Percentiles rank a stretch among this genome's conserved stretches.
Conservation (phyloP, 2,888 invertebrate species). For the Chydorus sphaericus region DNA sequence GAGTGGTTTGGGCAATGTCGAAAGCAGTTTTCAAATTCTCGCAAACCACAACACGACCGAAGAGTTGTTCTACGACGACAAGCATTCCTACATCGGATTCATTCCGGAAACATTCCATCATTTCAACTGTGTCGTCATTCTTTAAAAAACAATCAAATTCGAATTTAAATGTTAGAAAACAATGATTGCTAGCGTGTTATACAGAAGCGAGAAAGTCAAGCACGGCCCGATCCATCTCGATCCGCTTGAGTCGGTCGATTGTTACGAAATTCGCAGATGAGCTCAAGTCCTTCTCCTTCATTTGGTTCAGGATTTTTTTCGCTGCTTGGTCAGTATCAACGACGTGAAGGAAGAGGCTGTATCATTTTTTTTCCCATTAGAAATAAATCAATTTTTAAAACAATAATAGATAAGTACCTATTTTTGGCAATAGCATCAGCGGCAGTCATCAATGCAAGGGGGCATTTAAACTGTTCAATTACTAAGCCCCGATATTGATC, state of each 20-base stretch:
- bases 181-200: no score
- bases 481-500: conserved; percentile 82
- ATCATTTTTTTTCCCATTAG: background rate
- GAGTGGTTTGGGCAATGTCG: no score
- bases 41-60: no score
- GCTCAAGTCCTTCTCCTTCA: conserved; percentile 78
- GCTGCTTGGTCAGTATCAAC: conserved; percentile 94
- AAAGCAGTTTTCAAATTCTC: no score
- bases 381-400: background rate
- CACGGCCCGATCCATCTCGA: no score
- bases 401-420: background rate
- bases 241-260: conserved; percentile 71
- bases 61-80: no score
- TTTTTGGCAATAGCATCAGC: conserved; percentile 74
- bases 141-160: no score
- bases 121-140: no score
- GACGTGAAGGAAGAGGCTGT: conserved; percentile 88
- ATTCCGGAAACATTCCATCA: no score
- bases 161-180: no score
- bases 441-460: conserved; percentile 91
- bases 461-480: conserved; percentile 94
- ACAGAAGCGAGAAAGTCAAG: background rate
- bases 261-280: conserved; percentile 99
- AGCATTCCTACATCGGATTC: no score
- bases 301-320: conserved; percentile 90